These are phyloP conservation scores for Calcarius lapponicus DNA, from an alignment of 2,797 vertebrate species.

Conservation along the genomic window DNA sequence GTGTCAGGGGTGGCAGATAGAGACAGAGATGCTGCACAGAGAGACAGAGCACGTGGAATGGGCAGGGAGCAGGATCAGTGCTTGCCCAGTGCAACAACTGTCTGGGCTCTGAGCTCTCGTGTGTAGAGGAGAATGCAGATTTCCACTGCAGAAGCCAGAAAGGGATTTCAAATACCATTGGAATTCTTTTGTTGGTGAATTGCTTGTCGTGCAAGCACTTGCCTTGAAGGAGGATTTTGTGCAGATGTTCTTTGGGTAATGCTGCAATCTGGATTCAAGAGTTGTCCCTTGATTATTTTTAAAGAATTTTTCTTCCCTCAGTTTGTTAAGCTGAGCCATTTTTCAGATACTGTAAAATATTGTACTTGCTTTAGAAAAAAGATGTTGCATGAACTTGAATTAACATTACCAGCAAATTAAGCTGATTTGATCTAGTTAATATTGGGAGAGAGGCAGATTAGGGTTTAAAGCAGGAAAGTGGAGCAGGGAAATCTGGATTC, in stretches of 20 bases:
- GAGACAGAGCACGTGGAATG: rapidly evolving
- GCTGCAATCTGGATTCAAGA: conserved; percentile 4
- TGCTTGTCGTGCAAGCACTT: conserved; percentile 15
- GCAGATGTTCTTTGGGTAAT: conserved; percentile 7
- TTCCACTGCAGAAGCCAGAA: neutral
- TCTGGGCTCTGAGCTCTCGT: neutral
- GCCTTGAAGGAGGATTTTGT: conserved; percentile 27
- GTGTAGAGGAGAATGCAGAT: neutral
- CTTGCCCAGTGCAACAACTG: neutral
- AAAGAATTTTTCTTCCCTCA: neutral
- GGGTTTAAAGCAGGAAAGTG: neutral
- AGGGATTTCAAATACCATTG: neutral
- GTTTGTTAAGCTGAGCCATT: neutral
- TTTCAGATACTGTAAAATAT: neutral
- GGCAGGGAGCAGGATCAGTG: neutral
- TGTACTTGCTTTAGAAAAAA: neutral
- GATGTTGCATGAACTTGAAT: neutral
- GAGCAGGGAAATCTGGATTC: neutral
- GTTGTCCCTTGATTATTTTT: neutral
- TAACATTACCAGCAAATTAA: conserved; percentile 27
- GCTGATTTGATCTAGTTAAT: conserved; percentile 15
- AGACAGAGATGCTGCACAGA: neutral
- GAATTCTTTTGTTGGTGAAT: conserved; percentile 22
- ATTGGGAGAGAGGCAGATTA: neutral
- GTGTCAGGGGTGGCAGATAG: neutral